These are phyloP conservation scores for Pyralis farinalis DNA, from an alignment of 2,888 invertebrate species.

Conservation along the genomic window DNA sequence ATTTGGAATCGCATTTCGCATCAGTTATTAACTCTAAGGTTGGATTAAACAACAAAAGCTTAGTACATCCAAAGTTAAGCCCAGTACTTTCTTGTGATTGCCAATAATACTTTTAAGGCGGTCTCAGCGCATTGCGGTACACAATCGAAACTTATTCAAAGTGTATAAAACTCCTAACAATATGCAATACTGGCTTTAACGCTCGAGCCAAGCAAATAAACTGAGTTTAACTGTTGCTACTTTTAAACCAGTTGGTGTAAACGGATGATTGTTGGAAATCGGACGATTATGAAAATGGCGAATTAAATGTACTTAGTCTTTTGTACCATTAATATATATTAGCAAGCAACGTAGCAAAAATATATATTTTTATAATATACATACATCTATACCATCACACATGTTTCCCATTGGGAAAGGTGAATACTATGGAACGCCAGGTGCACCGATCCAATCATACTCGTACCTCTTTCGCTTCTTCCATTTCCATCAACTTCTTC, in stretches of 20 bases:
- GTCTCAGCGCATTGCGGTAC: constrained; percentile 53
- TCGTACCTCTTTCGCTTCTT: too few relatives aligned
- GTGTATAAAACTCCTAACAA: constrained; percentile 55
- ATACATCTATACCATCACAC: too few relatives aligned
- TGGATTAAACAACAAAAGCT: constrained; percentile 31
- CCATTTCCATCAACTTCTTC: too few relatives aligned
- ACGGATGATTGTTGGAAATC: not conserved
- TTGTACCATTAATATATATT: too few relatives aligned
- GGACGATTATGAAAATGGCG: not conserved
- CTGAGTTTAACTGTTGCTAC: constrained; percentile 23
- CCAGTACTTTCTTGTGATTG: constrained; percentile 54
- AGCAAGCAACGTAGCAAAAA: too few relatives aligned
- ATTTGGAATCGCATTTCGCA: not conserved
- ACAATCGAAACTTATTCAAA: constrained; percentile 59
- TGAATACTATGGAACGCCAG: too few relatives aligned
- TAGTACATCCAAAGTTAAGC: constrained; percentile 42
- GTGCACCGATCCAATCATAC: too few relatives aligned
- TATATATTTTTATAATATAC: too few relatives aligned
- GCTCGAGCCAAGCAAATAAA: constrained; percentile 23
- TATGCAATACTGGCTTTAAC: constrained; percentile 38
- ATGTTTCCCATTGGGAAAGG: too few relatives aligned
- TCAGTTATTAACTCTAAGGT: constrained; percentile 16
- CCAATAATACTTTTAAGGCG: constrained; percentile 52
- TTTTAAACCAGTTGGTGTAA: constrained; percentile 9
- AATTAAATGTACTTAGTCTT: not conserved